These are phyloP conservation scores for Serrognathus titanus DNA, from an alignment of 2,888 invertebrate genomes.

Conservation along the genomic window DNA sequence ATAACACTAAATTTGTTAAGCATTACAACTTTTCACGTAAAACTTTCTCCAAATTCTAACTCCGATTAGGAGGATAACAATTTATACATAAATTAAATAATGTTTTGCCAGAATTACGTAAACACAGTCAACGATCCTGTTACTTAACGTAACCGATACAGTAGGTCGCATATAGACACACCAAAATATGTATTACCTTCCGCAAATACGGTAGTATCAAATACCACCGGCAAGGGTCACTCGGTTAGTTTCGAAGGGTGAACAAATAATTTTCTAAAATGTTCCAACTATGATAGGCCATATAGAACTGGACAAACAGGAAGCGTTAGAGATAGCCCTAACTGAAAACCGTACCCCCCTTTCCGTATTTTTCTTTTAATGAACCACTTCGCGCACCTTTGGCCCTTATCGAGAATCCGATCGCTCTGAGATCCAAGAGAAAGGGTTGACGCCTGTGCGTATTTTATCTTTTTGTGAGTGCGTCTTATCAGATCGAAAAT, in stretches of 20 bases:
- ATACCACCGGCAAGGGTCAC: background rate
- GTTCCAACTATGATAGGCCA: background rate
- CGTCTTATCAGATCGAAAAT: conserved; percentile 24
- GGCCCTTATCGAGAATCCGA: conserved; percentile 24
- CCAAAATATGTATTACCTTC: background rate
- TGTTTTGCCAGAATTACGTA: no score
- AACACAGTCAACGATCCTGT: no score
- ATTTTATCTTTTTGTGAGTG: conserved; percentile 9
- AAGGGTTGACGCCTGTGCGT: conserved; percentile 24
- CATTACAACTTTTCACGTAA: no score
- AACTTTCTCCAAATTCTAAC: no score
- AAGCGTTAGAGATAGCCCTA: conserved; percentile 14
- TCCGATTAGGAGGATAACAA: no score
- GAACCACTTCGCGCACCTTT: conserved; percentile 7
- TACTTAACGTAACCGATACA: no score
- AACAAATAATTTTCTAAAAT: background rate
- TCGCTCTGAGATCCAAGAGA: conserved; percentile 15
- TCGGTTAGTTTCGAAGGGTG: background rate
- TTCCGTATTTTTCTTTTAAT: conserved; percentile 7
- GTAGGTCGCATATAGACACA: no score
- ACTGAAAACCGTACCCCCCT: conserved; percentile 12
- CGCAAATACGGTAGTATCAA: background rate
- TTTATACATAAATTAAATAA: no score
- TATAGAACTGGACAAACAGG: conserved; percentile 24
- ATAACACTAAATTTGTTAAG: no score